Percentiles rank a stretch among this genome's conserved stretches.
These are phyloP conservation scores for Dunckerocampus dactyliophorus DNA, from an alignment of 2,113 vertebrate species.

Conservation along the genomic window DNA sequence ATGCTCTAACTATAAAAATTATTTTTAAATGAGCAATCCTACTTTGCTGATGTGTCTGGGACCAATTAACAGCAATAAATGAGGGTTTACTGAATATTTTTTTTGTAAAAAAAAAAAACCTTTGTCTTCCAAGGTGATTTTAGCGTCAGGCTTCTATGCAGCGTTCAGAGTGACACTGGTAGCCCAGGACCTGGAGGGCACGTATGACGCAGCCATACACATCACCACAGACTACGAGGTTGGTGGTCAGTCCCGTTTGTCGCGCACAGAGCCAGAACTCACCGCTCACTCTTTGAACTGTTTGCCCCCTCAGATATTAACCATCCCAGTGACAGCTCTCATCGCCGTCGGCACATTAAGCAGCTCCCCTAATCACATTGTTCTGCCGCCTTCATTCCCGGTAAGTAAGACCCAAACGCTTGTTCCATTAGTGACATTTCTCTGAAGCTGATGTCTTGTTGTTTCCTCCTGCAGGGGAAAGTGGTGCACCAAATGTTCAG, in stretches of 20 bases:
- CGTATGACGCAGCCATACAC: slow-evolving; percentile 91
- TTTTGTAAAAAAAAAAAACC: background rate
- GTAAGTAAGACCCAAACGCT: slow-evolving; percentile 69
- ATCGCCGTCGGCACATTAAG: slow-evolving; percentile 86
- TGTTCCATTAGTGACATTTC: background rate
- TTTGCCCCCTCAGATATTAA: slow-evolving; percentile 78
- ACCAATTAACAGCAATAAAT: too few species aligned
- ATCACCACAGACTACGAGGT: slow-evolving; percentile 98
- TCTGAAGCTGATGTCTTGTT: background rate
- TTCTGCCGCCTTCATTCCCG: slow-evolving; percentile 87
- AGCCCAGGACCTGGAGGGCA: slow-evolving; percentile 88
- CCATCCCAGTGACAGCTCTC: slow-evolving; percentile 88
- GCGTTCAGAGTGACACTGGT: slow-evolving; percentile 88
- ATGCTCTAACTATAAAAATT: too few species aligned
- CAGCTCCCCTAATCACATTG: slow-evolving; percentile 84
- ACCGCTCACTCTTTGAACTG: background rate
- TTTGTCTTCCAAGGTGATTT: slow-evolving; percentile 76
- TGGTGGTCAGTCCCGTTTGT: background rate
- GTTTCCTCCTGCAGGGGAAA: slow-evolving; percentile 79
- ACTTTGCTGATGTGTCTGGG: too few species aligned
- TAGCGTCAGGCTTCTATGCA: slow-evolving; percentile 91
- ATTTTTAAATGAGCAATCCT: too few species aligned
- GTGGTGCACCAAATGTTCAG: slow-evolving; percentile 92
- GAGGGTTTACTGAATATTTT: background rate
- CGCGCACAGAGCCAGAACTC: background rate